These are phyloP conservation scores for Eurytoma adleriae DNA, from an alignment of 2,888 invertebrate genomes.

Conservation along the genomic window DNA sequence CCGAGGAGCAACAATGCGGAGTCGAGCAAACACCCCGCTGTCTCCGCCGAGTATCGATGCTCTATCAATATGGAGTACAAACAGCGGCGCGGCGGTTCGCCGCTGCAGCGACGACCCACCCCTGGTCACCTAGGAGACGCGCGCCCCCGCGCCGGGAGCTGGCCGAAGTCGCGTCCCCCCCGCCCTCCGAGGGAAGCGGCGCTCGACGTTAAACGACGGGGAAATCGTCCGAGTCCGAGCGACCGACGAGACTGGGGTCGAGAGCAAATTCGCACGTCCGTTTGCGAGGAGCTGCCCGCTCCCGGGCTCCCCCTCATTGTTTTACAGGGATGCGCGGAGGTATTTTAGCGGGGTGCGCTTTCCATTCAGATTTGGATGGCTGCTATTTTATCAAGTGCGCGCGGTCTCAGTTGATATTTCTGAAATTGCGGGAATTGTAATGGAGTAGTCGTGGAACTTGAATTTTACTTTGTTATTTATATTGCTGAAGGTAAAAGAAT, in stretches of 20 bases:
- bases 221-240: constrained; percentile 66
- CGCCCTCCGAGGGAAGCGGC: background rate
- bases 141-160: background rate
- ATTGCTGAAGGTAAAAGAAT: no score
- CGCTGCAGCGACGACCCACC: background rate
- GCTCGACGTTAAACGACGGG: constrained; percentile 69
- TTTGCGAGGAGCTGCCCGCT: background rate
- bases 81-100: constrained; percentile 66
- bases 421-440: no score
- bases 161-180: background rate
- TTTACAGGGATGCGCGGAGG: background rate
- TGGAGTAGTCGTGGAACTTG: no score
- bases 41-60: constrained; percentile 70
- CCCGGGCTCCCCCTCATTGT: background rate
- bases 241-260: constrained; percentile 4
- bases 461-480: no score
- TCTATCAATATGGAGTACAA: constrained; percentile 76
- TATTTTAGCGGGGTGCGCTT: constrained; percentile 3
- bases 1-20: constrained; percentile 70
- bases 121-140: constrained; percentile 72
- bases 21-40: constrained; percentile 69
- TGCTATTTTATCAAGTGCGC: no score
- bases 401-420: no score
- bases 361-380: no score
- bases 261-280: constrained; percentile 31